Conservation (phyloP, 1,140 invertebrate genomes). For the Hetaerina americana region DNA sequence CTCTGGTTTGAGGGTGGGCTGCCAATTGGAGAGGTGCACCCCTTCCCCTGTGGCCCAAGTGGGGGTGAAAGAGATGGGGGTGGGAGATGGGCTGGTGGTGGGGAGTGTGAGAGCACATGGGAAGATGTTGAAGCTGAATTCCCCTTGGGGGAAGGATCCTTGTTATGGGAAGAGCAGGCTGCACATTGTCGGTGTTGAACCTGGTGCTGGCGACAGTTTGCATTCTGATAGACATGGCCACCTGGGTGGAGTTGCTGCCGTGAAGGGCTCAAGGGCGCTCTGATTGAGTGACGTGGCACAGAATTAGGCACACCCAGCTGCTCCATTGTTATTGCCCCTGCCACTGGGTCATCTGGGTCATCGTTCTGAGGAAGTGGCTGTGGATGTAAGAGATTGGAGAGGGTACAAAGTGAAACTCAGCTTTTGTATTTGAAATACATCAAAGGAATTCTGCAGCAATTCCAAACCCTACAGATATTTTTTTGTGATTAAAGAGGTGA, state of each 20-base stretch:
- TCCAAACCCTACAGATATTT: no score
- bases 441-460: no score
- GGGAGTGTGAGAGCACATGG: neutral
- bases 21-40: neutral
- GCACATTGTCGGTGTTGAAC: neutral
- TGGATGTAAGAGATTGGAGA: no score
- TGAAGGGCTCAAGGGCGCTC: neutral
- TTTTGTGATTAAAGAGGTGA: no score
- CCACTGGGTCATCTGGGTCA: neutral
- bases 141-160: neutral
- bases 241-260: neutral
- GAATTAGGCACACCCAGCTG: neutral
- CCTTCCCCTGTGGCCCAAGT: neutral
- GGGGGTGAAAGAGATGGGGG: neutral
- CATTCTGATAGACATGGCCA: neutral
- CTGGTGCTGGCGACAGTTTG: neutral
- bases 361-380: neutral
- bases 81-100: neutral
- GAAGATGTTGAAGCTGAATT: conserved; percentile 1
- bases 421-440: no score
- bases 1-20: neutral
- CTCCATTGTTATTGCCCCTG: neutral
- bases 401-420: no score
- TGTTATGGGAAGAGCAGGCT: neutral
- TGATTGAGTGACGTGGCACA: neutral